Evolutionary conservation across 2,113 vertebrate species (phyloP).

Genomic region (Eurypyga helias): DNA sequence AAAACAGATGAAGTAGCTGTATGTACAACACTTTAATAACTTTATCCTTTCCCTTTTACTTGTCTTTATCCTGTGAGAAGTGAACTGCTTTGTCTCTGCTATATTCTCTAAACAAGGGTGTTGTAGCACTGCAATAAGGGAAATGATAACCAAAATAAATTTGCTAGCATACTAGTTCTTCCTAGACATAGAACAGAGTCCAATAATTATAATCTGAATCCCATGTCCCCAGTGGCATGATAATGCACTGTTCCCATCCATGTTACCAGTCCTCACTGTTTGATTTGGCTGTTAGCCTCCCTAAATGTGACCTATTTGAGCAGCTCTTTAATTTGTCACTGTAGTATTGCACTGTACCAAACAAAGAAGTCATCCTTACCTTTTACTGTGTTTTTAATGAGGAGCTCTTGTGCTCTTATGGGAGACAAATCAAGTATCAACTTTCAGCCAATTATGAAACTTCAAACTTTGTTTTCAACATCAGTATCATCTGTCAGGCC

Average conservation of each 20-base stretch:
- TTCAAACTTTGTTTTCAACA: conserved; percentile 17
- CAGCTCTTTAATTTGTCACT: conserved; percentile 2
- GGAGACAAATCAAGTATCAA: not conserved
- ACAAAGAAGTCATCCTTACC: not conserved
- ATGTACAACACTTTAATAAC: not conserved
- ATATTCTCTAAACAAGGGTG: not conserved
- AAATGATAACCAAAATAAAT: not conserved
- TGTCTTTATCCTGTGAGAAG: not conserved
- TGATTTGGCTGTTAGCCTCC: not conserved
- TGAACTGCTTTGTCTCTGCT: not conserved
- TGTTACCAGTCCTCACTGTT: not conserved
- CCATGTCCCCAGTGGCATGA: not conserved
- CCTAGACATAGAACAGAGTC: not conserved
- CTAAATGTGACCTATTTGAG: conserved; percentile 2
- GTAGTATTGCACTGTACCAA: not conserved
- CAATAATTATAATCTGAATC: not conserved
- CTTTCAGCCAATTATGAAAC: conserved; percentile 30
- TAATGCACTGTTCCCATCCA: not conserved
- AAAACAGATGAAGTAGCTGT: not conserved
- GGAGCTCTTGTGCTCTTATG: not conserved
- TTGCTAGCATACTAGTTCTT: not conserved
- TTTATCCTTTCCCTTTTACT: not conserved
- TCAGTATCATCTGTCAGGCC: not conserved
- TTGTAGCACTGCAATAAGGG: not conserved
- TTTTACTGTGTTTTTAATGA: conserved; percentile 27